These are phyloP conservation scores for Clivina fossor DNA, from an alignment of 2,888 invertebrate genomes.

Conservation along the genomic window DNA sequence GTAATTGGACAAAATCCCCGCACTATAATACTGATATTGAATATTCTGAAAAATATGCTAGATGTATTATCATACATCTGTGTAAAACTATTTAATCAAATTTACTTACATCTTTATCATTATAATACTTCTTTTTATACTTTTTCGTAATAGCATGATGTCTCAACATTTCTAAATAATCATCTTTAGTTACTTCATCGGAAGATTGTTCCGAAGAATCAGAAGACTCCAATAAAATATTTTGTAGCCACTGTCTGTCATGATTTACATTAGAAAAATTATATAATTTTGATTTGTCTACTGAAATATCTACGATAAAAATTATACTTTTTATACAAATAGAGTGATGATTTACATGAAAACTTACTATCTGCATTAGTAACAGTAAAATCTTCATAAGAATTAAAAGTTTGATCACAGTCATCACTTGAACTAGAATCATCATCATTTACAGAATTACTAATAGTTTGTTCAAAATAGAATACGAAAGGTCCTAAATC, in stretches of 20 bases:
- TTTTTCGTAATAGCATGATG: constrained; percentile 73
- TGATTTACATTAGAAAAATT: constrained; percentile 81
- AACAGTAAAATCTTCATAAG: constrained; percentile 19
- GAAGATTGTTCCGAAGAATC: constrained; percentile 55
- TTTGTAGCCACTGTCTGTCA: constrained; percentile 83
- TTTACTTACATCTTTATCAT: constrained; percentile 70
- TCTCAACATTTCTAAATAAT: constrained; percentile 73
- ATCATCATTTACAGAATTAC: constrained; percentile 58
- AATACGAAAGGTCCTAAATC: constrained; percentile 76
- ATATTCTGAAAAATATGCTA: constrained; percentile 60
- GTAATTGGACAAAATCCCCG: constrained; percentile 84
- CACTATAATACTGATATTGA: constrained; percentile 88
- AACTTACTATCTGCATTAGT: constrained; percentile 14
- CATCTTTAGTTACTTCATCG: constrained; percentile 65
- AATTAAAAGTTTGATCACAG: constrained; percentile 19
- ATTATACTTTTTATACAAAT: not conserved
- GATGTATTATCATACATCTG: constrained; percentile 11
- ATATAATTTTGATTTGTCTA: constrained; percentile 74
- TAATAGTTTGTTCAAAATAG: constrained; percentile 22
- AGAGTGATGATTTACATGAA: constrained; percentile 1
- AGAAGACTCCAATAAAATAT: constrained; percentile 74
- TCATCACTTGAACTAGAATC: constrained; percentile 42
- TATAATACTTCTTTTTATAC: constrained; percentile 68
- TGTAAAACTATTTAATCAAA: constrained; percentile 9
- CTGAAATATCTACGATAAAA: constrained; percentile 55